These are phyloP conservation scores for Tineola bisselliella DNA, from an alignment of 2,888 invertebrate genomes.

Conservation along the genomic window DNA sequence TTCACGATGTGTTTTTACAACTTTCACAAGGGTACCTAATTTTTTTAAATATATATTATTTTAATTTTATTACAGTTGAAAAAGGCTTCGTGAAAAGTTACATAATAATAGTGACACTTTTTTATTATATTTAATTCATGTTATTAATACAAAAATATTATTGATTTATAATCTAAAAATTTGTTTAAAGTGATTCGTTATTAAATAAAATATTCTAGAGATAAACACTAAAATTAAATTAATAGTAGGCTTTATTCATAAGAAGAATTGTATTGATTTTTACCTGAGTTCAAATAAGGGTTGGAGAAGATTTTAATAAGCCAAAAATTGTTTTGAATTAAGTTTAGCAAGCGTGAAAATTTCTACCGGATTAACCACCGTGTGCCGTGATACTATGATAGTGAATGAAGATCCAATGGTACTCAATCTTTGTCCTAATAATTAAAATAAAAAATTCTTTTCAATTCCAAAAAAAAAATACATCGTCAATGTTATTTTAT, in stretches of 20 bases:
- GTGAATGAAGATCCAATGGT: constrained; percentile 18
- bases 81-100: too few species aligned
- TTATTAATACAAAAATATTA: too few species aligned
- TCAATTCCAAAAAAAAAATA: too few species aligned
- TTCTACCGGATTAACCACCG: constrained; percentile 44
- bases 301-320: constrained; percentile 50
- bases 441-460: too few species aligned
- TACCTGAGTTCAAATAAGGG: constrained; percentile 26
- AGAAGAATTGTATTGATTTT: constrained; percentile 17
- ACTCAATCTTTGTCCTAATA: constrained; percentile 48
- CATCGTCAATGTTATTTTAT: too few species aligned
- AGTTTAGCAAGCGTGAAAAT: constrained; percentile 58
- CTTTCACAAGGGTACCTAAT: constrained; percentile 19
- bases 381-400: background rate
- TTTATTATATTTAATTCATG: too few species aligned
- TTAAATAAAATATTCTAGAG: background rate
- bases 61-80: background rate
- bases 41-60: constrained; percentile 19
- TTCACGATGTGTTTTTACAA: constrained; percentile 28
- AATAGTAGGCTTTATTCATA: constrained; percentile 1
- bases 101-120: too few species aligned
- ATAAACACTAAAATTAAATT: background rate
- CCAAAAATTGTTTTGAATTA: constrained; percentile 62
- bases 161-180: too few species aligned
- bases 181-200: too few species aligned